phyloP scores from a whole-genome alignment of 2,888 invertebrate genomes.

The Drosophila neonasuta region DNA sequence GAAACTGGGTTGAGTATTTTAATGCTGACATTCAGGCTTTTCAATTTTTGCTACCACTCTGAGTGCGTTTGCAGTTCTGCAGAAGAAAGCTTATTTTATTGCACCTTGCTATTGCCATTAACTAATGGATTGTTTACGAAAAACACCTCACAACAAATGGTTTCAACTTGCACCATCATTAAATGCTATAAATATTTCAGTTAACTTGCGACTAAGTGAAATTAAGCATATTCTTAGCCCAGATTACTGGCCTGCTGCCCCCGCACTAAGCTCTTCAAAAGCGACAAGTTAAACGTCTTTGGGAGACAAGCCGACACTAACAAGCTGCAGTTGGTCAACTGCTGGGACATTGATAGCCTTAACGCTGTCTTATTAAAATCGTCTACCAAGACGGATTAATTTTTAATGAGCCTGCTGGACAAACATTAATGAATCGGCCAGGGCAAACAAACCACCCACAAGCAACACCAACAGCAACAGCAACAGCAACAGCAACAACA shows the following conservation, averaged over 20 bases:
- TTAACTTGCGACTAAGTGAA: conserved; percentile 3
- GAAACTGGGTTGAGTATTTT: conserved; percentile 51
- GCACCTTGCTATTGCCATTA: neutral
- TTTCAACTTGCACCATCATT: neutral
- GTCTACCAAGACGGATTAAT: conserved; percentile 65
- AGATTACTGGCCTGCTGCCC: neutral
- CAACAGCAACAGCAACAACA: too few species aligned
- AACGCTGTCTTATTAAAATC: conserved; percentile 51
- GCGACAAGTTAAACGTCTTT: conserved; percentile 20
- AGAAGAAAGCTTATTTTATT: neutral
- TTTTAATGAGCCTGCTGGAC: conserved; percentile 67
- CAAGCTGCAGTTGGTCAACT: conserved; percentile 51
- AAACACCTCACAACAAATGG: neutral
- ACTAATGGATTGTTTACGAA: neutral
- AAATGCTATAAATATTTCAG: conserved; percentile 3
- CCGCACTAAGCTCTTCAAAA: neutral
- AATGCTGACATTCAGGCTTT: conserved; percentile 49
- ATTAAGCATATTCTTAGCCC: conserved; percentile 5
- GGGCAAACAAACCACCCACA: conserved; percentile 58
- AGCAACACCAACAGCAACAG: neutral
- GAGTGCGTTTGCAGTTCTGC: neutral
- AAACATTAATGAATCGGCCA: conserved; percentile 61
- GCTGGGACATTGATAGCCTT: conserved; percentile 37
- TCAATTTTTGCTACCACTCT: neutral
- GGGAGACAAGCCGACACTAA: conserved; percentile 56